Evolutionary conservation across 2,113 vertebrate species (phyloP).

Genomic region (Calidris pygmaea): DNA sequence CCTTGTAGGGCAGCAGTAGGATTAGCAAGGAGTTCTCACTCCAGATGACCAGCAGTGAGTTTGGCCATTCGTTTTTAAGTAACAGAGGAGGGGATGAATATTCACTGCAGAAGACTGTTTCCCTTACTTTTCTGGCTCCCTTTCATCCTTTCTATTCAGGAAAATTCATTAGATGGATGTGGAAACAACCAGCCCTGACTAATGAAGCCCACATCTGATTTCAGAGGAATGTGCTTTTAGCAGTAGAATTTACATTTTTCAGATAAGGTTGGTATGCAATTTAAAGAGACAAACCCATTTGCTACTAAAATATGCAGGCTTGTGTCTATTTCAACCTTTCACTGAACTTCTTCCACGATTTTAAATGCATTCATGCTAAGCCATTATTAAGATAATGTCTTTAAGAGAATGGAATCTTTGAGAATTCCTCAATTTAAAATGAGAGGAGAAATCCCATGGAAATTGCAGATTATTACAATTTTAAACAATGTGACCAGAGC

Average conservation of each 20-base stretch:
- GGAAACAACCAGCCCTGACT: neutral
- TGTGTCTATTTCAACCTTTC: neutral
- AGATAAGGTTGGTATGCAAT: constrained; percentile 58
- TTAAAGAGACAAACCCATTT: constrained; percentile 31
- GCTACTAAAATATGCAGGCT: neutral
- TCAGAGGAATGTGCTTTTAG: constrained; percentile 59
- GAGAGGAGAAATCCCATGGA: neutral
- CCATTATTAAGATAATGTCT: neutral
- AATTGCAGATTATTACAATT: neutral
- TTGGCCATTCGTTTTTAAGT: neutral
- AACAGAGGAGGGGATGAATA: neutral
- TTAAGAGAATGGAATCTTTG: neutral
- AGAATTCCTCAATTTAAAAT: neutral
- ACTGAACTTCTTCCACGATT: neutral
- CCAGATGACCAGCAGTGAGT: neutral
- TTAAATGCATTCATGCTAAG: neutral
- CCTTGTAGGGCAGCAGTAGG: neutral
- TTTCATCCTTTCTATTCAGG: neutral
- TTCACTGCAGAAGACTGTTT: neutral
- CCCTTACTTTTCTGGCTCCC: neutral
- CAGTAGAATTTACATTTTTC: constrained; percentile 54
- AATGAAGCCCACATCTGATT: constrained; percentile 36
- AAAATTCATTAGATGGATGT: constrained; percentile 28
- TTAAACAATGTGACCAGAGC: neutral
- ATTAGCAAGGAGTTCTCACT: neutral